phyloP scores from a whole-genome alignment of 2,113 vertebrate genomes.

The Heterochromis multidens region DNA sequence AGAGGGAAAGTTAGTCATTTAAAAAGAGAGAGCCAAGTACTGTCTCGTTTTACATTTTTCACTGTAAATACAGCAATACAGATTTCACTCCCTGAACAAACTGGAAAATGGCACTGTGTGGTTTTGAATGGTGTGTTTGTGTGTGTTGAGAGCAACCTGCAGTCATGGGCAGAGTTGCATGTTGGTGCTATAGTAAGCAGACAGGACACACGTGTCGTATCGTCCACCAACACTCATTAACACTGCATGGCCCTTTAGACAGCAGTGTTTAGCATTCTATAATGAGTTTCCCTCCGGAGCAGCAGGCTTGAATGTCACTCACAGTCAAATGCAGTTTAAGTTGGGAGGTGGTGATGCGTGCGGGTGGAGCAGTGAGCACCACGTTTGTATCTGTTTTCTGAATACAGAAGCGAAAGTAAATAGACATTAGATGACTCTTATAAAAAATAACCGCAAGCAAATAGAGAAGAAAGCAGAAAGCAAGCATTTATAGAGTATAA shows the following conservation, averaged over 20 bases:
- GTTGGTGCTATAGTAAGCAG: constrained; percentile 40
- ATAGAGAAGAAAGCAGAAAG: neutral
- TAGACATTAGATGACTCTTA: constrained; percentile 27
- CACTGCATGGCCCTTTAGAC: constrained; percentile 64
- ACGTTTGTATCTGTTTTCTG: constrained; percentile 32
- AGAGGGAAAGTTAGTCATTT: neutral
- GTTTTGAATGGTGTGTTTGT: neutral
- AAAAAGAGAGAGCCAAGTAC: neutral
- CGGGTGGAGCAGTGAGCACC: constrained; percentile 14
- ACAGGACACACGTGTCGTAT: constrained; percentile 44
- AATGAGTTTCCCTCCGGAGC: constrained; percentile 70
- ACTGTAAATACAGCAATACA: neutral
- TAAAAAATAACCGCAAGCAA: constrained; percentile 1
- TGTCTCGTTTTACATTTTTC: no score
- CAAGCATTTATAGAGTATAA: constrained; percentile 16
- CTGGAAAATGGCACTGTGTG: neutral
- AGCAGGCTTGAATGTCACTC: constrained; percentile 68
- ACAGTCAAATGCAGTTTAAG: constrained; percentile 58
- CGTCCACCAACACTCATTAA: constrained; percentile 63
- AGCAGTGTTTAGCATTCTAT: constrained; percentile 69
- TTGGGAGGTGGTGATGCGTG: constrained; percentile 38
- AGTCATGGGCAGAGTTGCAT: constrained; percentile 29
- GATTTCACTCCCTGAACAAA: neutral
- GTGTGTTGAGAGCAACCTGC: neutral
- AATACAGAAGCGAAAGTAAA: constrained; percentile 42